These are phyloP conservation scores for Sylvia borin DNA, from an alignment of 2,797 vertebrate species.

Conservation along the genomic window DNA sequence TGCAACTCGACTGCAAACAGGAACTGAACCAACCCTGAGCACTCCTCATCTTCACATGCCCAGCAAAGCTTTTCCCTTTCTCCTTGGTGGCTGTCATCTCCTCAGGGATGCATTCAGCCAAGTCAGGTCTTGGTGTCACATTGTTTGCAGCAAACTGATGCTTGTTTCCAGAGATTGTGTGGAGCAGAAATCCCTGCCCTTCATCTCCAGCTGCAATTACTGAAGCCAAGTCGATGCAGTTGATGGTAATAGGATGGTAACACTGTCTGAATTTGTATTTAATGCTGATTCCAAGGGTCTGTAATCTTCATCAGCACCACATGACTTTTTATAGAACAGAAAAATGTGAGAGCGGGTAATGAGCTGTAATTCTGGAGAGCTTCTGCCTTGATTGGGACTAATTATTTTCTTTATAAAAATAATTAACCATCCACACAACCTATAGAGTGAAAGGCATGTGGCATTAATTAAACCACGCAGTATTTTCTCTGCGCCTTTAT, in stretches of 20 bases:
- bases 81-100: slow-evolving; percentile 5
- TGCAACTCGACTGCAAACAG: background rate
- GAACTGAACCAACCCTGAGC: background rate
- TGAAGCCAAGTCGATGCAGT: background rate
- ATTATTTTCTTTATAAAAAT: slow-evolving; percentile 79
- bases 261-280: slow-evolving; percentile 36
- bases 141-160: slow-evolving; percentile 26
- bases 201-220: slow-evolving; percentile 55
- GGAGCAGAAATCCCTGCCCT: slow-evolving; percentile 47
- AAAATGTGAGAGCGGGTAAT: slow-evolving; percentile 67
- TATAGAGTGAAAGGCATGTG: slow-evolving; percentile 50
- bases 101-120: background rate
- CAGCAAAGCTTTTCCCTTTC: background rate
- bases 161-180: slow-evolving; percentile 7
- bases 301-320: slow-evolving; percentile 68
- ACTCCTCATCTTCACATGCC: background rate
- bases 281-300: slow-evolving; percentile 66
- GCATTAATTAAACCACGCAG: slow-evolving; percentile 40
- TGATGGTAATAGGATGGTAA: slow-evolving; percentile 50
- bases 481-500: slow-evolving; percentile 35
- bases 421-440: slow-evolving; percentile 69
- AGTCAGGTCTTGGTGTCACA: background rate
- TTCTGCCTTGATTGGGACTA: slow-evolving; percentile 76
- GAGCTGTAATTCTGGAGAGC: slow-evolving; percentile 74
- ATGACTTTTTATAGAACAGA: slow-evolving; percentile 69